Percentiles rank a stretch among this genome's conserved stretches.
Evolutionary conservation across 2,797 vertebrate genomes (phyloP).

Genomic region (Emys orbicularis): DNA sequence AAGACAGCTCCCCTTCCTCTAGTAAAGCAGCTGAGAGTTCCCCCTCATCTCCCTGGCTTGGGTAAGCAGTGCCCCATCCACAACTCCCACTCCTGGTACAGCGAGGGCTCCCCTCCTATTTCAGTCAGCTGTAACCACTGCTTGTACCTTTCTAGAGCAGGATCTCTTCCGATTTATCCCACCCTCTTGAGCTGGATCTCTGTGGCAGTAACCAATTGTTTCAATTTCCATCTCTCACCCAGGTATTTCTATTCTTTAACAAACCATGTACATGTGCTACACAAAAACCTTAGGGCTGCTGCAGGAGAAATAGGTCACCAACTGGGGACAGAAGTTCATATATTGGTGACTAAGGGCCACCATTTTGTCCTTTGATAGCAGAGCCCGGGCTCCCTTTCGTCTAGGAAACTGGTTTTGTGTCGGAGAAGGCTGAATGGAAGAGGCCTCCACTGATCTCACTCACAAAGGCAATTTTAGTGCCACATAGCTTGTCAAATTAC

Average conservation of each 20-base stretch:
- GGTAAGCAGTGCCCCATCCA: background rate
- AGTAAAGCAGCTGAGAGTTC: background rate
- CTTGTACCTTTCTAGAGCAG: background rate
- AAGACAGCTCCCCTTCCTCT: background rate
- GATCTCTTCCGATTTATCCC: background rate
- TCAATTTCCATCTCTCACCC: background rate
- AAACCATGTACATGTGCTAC: no score
- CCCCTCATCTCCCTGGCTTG: background rate
- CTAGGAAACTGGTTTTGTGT: background rate
- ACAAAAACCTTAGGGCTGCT: background rate
- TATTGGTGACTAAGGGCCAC: background rate
- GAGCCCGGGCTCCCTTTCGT: background rate
- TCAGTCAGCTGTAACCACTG: background rate
- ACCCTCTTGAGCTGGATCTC: background rate
- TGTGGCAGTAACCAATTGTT: background rate
- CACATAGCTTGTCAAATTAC: conserved; percentile 49
- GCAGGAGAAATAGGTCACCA: background rate
- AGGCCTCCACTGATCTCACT: background rate
- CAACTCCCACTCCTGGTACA: background rate
- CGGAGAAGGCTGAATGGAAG: background rate
- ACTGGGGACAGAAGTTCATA: background rate
- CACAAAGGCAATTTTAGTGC: background rate
- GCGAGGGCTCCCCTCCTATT: background rate
- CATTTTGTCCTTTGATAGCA: background rate
- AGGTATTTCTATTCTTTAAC: background rate